Evolutionary conservation across 2,888 invertebrate species (phyloP).

Genomic region (Parapristionchus giblindavisi): DNA sequence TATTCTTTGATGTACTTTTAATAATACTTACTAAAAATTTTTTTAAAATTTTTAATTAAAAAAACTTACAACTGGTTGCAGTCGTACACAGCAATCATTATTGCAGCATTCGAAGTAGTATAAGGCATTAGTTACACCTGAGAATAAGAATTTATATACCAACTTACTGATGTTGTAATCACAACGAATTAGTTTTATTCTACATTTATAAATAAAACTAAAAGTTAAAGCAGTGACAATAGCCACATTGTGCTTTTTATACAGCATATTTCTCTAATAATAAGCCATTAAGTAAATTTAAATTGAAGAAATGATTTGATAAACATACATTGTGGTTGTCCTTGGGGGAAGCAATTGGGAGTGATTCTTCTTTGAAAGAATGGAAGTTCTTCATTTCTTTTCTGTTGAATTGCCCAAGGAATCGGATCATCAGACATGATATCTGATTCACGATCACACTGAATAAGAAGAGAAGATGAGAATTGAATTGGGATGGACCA

Average conservation of each 20-base stretch:
- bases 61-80: constrained; percentile 23
- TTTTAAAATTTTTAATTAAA: neutral
- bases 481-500: too few relatives aligned
- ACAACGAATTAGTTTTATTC: too few relatives aligned
- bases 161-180: neutral
- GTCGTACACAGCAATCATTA: constrained; percentile 24
- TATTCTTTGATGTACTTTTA: too few relatives aligned
- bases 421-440: too few relatives aligned
- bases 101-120: constrained; percentile 32
- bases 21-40: neutral
- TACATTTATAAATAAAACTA: too few relatives aligned
- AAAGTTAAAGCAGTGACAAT: too few relatives aligned
- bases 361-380: neutral
- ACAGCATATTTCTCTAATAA: neutral
- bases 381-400: neutral
- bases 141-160: neutral
- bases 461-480: too few relatives aligned
- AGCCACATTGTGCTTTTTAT: too few relatives aligned
- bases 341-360: neutral
- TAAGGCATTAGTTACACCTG: constrained; percentile 10
- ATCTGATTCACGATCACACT: too few relatives aligned
- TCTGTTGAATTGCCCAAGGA: too few relatives aligned
- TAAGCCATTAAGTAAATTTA: neutral
- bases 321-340: neutral
- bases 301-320: neutral